Percentiles rank a stretch among this genome's conserved stretches.
Conservation (phyloP, 2,888 invertebrate genomes). For the Eilema sororculum region DNA sequence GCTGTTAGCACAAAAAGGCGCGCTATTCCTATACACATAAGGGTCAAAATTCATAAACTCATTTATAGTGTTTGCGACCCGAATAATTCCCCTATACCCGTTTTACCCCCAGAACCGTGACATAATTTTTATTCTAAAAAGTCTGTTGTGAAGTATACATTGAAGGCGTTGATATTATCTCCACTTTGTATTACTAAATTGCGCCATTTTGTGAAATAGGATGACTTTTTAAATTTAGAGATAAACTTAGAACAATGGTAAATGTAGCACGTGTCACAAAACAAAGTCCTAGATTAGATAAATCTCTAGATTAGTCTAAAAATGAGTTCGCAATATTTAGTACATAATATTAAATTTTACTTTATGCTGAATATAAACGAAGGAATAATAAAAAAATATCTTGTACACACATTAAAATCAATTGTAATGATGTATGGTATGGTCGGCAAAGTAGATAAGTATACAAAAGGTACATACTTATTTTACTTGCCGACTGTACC, state of each 20-base stretch:
- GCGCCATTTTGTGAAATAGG: constrained; percentile 44
- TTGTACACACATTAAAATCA: background rate
- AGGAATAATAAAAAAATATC: background rate
- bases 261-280: constrained; percentile 12
- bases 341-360: background rate
- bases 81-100: no score
- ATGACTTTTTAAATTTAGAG: background rate
- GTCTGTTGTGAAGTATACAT: background rate
- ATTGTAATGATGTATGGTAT: background rate
- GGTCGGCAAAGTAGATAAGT: no score
- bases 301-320: background rate
- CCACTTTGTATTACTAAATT: constrained; percentile 7
- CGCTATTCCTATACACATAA: no score
- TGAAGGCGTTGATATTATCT: background rate
- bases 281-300: background rate
- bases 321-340: background rate
- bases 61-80: no score
- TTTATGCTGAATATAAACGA: no score
- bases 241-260: constrained; percentile 21
- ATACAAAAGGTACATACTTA: no score
- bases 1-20: no score
- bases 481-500: background rate
- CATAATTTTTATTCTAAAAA: background rate
- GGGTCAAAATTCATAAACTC: no score
- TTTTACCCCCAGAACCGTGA: no score